Conservation (phyloP, 2,113 vertebrate species). For the Amblyornis subalaris region DNA sequence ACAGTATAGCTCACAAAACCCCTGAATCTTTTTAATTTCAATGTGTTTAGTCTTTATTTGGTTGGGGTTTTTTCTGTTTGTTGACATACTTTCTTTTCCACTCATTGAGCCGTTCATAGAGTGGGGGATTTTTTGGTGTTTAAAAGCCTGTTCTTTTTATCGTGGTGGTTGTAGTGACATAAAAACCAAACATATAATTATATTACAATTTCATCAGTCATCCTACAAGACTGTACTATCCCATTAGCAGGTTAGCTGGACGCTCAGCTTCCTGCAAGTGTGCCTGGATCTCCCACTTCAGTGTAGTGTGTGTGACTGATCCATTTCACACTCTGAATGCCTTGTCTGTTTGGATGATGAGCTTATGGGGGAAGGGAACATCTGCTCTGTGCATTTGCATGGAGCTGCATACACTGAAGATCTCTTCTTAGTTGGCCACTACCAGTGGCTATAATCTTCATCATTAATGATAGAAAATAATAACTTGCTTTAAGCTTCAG, state of each 20-base stretch:
- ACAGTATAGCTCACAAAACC: background rate
- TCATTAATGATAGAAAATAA: background rate
- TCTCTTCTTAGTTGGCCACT: background rate
- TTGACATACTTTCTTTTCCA: background rate
- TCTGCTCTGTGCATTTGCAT: background rate
- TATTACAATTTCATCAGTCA: background rate
- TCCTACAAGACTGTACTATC: background rate
- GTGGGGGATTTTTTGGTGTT: accelerated
- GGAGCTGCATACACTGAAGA: background rate
- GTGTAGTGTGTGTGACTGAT: background rate
- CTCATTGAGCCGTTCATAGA: background rate
- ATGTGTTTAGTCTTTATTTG: background rate
- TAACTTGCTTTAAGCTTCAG: background rate
- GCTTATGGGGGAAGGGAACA: background rate
- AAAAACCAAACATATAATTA: background rate
- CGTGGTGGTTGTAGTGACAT: background rate
- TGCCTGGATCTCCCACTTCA: background rate
- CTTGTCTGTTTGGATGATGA: background rate
- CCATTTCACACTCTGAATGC: background rate
- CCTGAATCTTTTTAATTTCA: background rate
- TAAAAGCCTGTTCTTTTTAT: background rate
- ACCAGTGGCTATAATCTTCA: background rate
- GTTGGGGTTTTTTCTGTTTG: background rate
- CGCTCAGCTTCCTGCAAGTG: background rate
- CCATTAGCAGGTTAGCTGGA: background rate